These are phyloP conservation scores for Carassius carassius DNA, from an alignment of 2,113 vertebrate genomes.

Conservation along the genomic window DNA sequence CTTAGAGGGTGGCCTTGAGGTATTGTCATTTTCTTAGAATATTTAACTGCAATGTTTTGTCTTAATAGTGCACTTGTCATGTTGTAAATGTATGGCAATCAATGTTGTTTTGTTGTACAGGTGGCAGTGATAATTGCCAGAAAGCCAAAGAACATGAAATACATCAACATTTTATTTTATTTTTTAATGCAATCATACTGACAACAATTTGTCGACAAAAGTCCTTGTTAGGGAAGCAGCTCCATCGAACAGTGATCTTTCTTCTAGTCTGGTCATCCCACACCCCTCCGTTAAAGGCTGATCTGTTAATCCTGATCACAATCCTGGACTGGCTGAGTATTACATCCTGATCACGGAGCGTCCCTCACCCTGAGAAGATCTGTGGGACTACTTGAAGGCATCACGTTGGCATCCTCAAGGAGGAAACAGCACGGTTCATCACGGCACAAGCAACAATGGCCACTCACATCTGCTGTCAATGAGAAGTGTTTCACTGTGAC, in stretches of 20 bases:
- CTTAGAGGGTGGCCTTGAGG: not conserved
- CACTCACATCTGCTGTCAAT: not conserved
- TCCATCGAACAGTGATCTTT: not conserved
- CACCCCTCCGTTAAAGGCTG: not conserved
- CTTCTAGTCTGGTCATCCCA: not conserved
- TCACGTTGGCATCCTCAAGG: not conserved
- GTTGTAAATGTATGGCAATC: too few species aligned
- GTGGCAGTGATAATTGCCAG: not conserved
- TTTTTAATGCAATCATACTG: not conserved
- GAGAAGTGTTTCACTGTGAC: not conserved
- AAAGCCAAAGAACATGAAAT: not conserved
- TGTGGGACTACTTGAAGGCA: not conserved
- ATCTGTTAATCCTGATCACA: not conserved
- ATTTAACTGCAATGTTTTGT: not conserved
- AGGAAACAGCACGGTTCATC: not conserved
- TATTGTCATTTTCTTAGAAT: not conserved
- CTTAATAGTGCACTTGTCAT: not conserved
- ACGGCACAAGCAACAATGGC: not conserved
- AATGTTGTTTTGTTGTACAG: not conserved
- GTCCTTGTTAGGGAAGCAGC: not conserved
- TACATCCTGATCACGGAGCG: not conserved
- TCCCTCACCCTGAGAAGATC: not conserved
- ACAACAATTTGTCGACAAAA: not conserved
- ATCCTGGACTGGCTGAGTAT: not conserved
- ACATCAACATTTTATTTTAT: not conserved